Base-by-base conservation (phyloP, 64 coral and sea anemone genomes). In the Pocillopora damicornis region DNA sequence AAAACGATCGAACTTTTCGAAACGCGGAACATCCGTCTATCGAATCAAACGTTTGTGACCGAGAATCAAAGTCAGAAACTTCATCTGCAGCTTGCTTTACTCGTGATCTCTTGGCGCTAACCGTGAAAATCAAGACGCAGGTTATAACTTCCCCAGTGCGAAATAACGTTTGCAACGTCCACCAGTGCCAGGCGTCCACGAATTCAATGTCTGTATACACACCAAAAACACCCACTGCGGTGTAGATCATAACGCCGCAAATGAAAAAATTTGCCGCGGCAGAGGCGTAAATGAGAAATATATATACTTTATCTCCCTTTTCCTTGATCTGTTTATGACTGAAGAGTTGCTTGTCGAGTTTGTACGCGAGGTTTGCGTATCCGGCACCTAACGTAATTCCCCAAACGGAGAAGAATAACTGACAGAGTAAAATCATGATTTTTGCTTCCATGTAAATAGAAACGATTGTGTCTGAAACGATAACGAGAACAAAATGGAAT, bases 141-240 rank as follows among this genome's bases (percentile, higher is more conserved):
- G 92, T 91, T 9, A 87, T 76, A 2, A 93, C 83, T 35, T 98
- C 95, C 15, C 89, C 86, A 9, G 69, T 38, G 2, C 95, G 92
- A 15, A 86, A 94, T 20, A 89, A n/a, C n/a, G 92, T 94, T 61
- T 98, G 95, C 36, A 98, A 59, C 14, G 62, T 81, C 45, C 69
- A 98, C 95, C 95, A 98, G 60, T 76, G 89, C 95, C 95, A 98
- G 0, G 92, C 95, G 2, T 92, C 90, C 10, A 98, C 95, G 74
- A 94, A 98, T 12, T 66, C 81, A 4, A 87, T 85, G 35, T 86
- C 87, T 15, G 95, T 87, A 89, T 98, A 98, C 61, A 98, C 90
- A 9, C 95, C 95, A 74, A 98, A 98, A 15, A 98, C 95, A 17
- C 92, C 82, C 1, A 77, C 87, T n/a, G 88, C 88, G 15, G 95